phyloP scores from a whole-genome alignment of 2,797 vertebrate species.

The Sorex maritimensis region DNA sequence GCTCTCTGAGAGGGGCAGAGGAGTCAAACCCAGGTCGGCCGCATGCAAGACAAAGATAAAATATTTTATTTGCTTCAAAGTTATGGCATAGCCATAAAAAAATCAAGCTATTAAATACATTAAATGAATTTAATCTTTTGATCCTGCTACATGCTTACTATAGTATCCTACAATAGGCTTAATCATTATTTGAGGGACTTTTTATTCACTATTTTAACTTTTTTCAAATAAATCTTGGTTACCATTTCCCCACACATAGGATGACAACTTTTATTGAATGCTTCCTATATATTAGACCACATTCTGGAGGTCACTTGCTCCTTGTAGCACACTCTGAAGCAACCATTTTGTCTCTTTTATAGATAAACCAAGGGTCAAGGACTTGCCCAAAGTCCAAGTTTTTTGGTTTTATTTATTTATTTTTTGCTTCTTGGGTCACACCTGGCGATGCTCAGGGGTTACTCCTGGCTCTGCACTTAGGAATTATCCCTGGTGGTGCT shows the following conservation, averaged over 20 bases:
- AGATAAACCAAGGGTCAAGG: not conserved
- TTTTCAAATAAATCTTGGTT: conserved; percentile 60
- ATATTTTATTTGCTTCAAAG: conserved; percentile 53
- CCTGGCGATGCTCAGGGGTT: too few species aligned
- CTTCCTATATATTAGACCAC: not conserved
- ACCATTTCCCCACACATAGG: conserved; percentile 1
- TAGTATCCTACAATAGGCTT: not conserved
- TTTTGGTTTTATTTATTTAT: not conserved
- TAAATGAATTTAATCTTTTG: conserved; percentile 62
- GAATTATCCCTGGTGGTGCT: too few species aligned
- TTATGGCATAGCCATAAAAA: conserved; percentile 56
- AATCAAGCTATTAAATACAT: conserved; percentile 41
- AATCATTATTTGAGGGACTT: conserved; percentile 6
- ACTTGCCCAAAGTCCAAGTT: not conserved
- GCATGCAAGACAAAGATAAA: not conserved
- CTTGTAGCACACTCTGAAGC: not conserved
- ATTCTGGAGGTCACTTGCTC: not conserved
- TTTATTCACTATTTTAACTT: conserved; percentile 46
- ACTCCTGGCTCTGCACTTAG: too few species aligned
- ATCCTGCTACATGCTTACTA: too few species aligned
- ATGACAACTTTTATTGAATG: not conserved
- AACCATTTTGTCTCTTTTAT: conserved; percentile 5
- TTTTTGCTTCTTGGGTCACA: too few species aligned
- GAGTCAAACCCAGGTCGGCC: too few species aligned
- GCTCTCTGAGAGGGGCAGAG: too few species aligned